A percentile compares a stretch with the other conserved stretches of the same genome.
phyloP scores from a whole-genome alignment of 2,888 invertebrate genomes.

The Drosophila phalerata region DNA sequence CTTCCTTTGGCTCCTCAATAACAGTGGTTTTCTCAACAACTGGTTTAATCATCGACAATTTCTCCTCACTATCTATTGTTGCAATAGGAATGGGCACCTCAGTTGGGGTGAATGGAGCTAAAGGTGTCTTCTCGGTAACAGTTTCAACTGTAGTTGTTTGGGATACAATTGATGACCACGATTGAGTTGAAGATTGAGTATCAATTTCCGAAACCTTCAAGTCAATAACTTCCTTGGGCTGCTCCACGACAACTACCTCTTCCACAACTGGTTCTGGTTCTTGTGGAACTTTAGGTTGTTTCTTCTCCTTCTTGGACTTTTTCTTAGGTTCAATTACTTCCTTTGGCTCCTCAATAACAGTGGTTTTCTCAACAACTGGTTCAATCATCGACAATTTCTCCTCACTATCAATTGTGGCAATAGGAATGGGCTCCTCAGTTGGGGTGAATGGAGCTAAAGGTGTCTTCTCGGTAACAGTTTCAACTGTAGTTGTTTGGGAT shows the following conservation, averaged over 20 bases:
- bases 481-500: not conserved
- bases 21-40: not conserved
- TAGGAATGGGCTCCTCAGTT: not conserved
- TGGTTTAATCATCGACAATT: not conserved
- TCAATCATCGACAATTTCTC: not conserved
- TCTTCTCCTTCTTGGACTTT: conserved; percentile 10
- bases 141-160: conserved; percentile 3
- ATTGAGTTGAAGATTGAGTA: conserved; percentile 1
- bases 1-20: not conserved
- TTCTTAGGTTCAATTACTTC: not conserved
- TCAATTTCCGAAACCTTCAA: not conserved
- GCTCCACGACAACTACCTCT: no score
- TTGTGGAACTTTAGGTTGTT: not conserved
- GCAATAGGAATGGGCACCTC: no score
- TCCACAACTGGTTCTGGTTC: not conserved
- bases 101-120: not conserved
- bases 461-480: not conserved
- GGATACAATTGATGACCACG: not conserved
- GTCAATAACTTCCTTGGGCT: not conserved
- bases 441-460: conserved; percentile 1
- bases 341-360: not conserved
- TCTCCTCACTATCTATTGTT: not conserved
- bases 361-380: not conserved
- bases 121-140: not conserved
- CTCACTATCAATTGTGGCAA: not conserved